Evolutionary conservation across 2,797 vertebrate species (phyloP), one percentile per base, ranked within the genome.

Genomic region (Anolis apletophallus): DNA sequence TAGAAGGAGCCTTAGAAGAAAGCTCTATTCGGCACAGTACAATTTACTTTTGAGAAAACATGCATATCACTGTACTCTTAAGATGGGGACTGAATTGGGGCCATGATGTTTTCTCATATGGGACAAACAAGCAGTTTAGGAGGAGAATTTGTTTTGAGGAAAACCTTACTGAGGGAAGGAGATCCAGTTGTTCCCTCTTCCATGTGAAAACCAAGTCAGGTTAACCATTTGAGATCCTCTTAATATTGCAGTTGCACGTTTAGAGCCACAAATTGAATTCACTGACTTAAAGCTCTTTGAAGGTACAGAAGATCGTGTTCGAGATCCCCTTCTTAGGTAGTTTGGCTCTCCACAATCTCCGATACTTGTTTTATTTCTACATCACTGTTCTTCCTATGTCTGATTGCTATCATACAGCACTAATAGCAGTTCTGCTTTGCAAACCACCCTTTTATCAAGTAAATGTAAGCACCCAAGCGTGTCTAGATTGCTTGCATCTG

Each of bases 401-500:
- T 71, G 54, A 71, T 71, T 69, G 19, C 57, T 34, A 82, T 69
- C 26, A 36, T 59, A 7, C 14, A 54, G 19, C 75, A 61, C 67
- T 54, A 75, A 19, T 76, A 71, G 21, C 61, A 36, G 32, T 54
- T 78, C 34, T 19, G 10, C 34, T 34, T 68, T 74, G 36, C 23
- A 81, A 81, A 34, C 50, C 57, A 13, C 50, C 50, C 61, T 81
- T 80, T 81, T 76, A 69, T 76, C 61, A 69, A 76, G 59, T 29
- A 69, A 71, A 21, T 82, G 52, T n/a, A 77, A 34, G 67, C 54
- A 71, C 69, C 77, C 64, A 83, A 34, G 80, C 64, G 71, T 71
- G 21, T 9, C 52, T 29, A 54, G 57, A 80, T 32, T 73, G 40
- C 46, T 76, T 81, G 61, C n/a, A 59, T 69, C 9, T 50, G 46